phyloP scores from a whole-genome alignment of 2,797 vertebrate species.

The Neosilurus hyrtlii region DNA sequence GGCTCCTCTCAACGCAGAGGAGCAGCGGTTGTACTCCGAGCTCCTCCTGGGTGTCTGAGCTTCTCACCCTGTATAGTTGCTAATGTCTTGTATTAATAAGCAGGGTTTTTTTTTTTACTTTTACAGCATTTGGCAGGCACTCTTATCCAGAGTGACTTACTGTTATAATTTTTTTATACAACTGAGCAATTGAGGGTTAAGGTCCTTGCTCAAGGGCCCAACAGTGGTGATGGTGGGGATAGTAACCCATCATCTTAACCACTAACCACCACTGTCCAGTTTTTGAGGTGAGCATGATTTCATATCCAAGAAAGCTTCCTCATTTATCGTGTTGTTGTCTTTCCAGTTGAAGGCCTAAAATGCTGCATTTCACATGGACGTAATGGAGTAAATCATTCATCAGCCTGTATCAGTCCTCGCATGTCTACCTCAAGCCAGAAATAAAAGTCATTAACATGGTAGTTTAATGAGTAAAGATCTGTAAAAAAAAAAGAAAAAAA shows the following conservation, averaged over 20 bases:
- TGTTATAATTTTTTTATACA: too few relatives aligned
- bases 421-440: not conserved
- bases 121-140: too few relatives aligned
- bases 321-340: constrained; percentile 22
- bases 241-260: too few relatives aligned
- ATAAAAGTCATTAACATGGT: constrained; percentile 22
- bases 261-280: not conserved
- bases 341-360: not conserved
- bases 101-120: not conserved
- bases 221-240: too few relatives aligned
- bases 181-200: too few relatives aligned
- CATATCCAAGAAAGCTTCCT: constrained; percentile 32
- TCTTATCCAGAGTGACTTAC: too few relatives aligned
- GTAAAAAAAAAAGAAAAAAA: not conserved
- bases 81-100: constrained; percentile 40
- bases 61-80: not conserved
- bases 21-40: too few relatives aligned
- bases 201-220: too few relatives aligned
- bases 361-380: not conserved
- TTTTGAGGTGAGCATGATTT: constrained; percentile 38
- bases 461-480: not conserved
- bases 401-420: not conserved
- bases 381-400: constrained; percentile 29
- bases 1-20: too few relatives aligned
- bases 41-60: too few relatives aligned